These are phyloP conservation scores for Hanleya hanleyi DNA, from an alignment of 2,888 invertebrate species.

Conservation along the genomic window DNA sequence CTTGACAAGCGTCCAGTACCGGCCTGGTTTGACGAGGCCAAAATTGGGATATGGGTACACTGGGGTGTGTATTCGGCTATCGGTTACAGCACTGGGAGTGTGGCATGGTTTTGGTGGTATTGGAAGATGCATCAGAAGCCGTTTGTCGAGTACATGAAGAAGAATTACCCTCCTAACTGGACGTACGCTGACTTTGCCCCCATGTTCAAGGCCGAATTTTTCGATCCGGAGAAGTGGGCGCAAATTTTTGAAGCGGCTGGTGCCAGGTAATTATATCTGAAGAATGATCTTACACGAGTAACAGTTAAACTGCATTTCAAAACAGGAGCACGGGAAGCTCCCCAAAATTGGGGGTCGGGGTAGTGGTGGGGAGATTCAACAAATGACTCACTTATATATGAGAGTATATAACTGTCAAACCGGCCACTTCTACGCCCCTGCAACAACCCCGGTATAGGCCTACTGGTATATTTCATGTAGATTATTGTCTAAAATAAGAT, in stretches of 20 bases:
- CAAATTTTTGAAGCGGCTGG: slow-evolving; percentile 86
- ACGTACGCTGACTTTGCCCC: slow-evolving; percentile 93
- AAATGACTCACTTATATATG: no score
- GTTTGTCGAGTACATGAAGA: slow-evolving; percentile 80
- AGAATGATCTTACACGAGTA: no score
- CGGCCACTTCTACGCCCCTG: no score
- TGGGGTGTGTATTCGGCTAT: slow-evolving; percentile 96
- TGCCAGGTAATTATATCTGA: no score
- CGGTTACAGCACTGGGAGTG: not conserved
- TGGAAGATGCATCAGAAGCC: slow-evolving; percentile 49
- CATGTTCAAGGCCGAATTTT: slow-evolving; percentile 89
- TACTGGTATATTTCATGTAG: no score
- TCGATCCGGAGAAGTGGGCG: slow-evolving; percentile 88
- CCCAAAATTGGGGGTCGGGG: no score
- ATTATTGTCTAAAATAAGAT: no score
- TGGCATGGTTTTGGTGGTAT: slow-evolving; percentile 68
- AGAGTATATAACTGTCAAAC: no score
- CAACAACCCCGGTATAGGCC: no score
- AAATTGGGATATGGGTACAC: slow-evolving; percentile 93
- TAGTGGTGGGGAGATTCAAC: no score
- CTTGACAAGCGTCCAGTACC: slow-evolving; percentile 89
- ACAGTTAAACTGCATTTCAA: no score
- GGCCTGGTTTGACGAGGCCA: slow-evolving; percentile 90
- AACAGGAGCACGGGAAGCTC: no score
- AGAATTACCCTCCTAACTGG: slow-evolving; percentile 88